Conservation (phyloP, 2,888 invertebrate species). For the Melieria picta region DNA sequence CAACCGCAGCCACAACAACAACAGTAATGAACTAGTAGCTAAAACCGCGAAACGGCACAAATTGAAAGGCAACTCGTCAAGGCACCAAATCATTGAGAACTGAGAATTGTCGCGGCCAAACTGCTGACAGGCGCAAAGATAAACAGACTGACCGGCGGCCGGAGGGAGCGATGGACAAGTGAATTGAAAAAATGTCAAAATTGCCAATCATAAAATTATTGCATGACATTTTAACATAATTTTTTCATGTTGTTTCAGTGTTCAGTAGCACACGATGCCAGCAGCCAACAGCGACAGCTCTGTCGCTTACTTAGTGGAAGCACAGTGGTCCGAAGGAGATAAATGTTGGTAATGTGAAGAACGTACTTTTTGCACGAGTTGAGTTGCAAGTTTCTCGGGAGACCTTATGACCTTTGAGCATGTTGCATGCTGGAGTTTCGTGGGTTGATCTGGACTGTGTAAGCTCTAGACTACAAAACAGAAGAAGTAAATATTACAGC, state of each 20-base stretch:
- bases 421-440: too few relatives aligned
- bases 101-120: too few relatives aligned
- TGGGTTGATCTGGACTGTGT: too few relatives aligned
- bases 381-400: too few relatives aligned
- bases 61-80: background rate
- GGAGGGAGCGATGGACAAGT: background rate
- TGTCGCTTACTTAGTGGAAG: too few relatives aligned
- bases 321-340: too few relatives aligned
- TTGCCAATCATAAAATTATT: conserved; percentile 51
- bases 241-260: conserved; percentile 31
- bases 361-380: too few relatives aligned
- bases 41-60: conserved; percentile 7
- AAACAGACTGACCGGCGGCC: background rate
- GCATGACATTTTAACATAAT: conserved; percentile 47
- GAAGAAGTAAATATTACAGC: too few relatives aligned
- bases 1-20: background rate
- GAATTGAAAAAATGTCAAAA: conserved; percentile 41
- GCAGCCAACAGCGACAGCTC: too few relatives aligned
- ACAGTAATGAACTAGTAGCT: background rate
- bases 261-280: conserved; percentile 1
- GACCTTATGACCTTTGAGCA: too few relatives aligned
- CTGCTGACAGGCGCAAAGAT: background rate
- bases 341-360: too few relatives aligned
- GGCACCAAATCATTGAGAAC: background rate
- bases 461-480: too few relatives aligned